Conservation (phyloP, 2,888 invertebrate genomes). For the Creontiades dilutus region DNA sequence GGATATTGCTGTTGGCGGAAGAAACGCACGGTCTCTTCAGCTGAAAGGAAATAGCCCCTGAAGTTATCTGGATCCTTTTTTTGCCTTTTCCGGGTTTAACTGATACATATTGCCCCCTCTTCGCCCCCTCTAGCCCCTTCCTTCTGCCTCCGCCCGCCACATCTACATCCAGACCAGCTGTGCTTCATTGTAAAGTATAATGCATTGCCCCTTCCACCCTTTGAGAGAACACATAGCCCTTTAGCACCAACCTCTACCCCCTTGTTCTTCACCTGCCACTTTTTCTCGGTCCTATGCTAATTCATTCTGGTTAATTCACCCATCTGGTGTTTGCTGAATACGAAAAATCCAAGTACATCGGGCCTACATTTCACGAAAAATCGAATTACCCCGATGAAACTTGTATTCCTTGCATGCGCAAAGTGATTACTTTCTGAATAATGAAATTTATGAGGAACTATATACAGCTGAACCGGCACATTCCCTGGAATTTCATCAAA, state of each 20-base stretch:
- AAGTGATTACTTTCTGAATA: too few species aligned
- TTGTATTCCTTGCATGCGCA: background rate
- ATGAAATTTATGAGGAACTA: too few species aligned
- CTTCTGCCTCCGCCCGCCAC: background rate
- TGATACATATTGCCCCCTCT: constrained; percentile 53
- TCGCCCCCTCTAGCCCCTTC: background rate
- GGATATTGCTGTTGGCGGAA: constrained; percentile 57
- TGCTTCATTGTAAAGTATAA: constrained; percentile 69
- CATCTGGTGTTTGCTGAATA: constrained; percentile 5
- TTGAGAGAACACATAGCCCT: constrained; percentile 44
- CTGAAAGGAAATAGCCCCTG: constrained; percentile 56
- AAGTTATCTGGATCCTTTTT: constrained; percentile 52
- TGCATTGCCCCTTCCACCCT: constrained; percentile 43
- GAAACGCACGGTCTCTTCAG: constrained; percentile 57
- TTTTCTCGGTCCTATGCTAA: constrained; percentile 1
- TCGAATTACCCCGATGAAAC: background rate
- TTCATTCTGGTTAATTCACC: constrained; percentile 32
- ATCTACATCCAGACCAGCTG: constrained; percentile 55
- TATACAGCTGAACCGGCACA: too few species aligned
- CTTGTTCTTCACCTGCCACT: constrained; percentile 26
- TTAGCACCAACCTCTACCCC: constrained; percentile 5
- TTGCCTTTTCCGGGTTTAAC: constrained; percentile 49
- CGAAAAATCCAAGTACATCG: background rate
- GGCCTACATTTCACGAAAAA: background rate
- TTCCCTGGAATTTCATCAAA: too few species aligned